Conservation (phyloP, 30 jellyfish, hydroid and myxozoan species). For the Morbakka virulenta region DNA sequence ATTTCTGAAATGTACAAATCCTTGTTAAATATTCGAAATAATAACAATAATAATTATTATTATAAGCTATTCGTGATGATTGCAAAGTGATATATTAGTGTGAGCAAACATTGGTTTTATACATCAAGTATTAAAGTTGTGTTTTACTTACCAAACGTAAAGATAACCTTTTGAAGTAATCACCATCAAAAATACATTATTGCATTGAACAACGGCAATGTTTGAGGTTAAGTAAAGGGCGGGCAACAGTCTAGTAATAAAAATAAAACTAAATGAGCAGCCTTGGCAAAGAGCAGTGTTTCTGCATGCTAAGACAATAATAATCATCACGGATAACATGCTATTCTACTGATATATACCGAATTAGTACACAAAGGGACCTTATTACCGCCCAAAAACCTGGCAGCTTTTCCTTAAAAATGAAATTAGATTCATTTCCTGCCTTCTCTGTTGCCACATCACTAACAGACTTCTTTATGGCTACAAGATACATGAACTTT, state of each 20-base stretch:
- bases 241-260: constrained; percentile 58
- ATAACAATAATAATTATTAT: too few species aligned
- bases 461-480: too few species aligned
- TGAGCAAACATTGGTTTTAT: too few species aligned
- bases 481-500: too few species aligned
- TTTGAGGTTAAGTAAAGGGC: constrained; percentile 46
- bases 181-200: constrained; percentile 38
- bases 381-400: background rate
- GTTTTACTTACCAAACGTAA: constrained; percentile 53
- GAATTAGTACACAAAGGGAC: background rate
- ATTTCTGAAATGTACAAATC: background rate
- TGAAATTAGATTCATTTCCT: background rate
- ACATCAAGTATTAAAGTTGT: background rate
- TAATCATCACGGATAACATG: too few species aligned
- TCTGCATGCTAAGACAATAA: too few species aligned
- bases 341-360: background rate
- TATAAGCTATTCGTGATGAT: too few species aligned
- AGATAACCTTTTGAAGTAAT: constrained; percentile 72
- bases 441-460: background rate
- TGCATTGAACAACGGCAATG: constrained; percentile 69
- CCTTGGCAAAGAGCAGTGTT: too few species aligned
- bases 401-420: background rate
- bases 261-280: background rate
- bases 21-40: too few species aligned
- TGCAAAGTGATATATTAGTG: too few species aligned